These are phyloP conservation scores for Parazoanthus darwini DNA, from an alignment of 92 coral and sea anemone species.

Conservation along the genomic window DNA sequence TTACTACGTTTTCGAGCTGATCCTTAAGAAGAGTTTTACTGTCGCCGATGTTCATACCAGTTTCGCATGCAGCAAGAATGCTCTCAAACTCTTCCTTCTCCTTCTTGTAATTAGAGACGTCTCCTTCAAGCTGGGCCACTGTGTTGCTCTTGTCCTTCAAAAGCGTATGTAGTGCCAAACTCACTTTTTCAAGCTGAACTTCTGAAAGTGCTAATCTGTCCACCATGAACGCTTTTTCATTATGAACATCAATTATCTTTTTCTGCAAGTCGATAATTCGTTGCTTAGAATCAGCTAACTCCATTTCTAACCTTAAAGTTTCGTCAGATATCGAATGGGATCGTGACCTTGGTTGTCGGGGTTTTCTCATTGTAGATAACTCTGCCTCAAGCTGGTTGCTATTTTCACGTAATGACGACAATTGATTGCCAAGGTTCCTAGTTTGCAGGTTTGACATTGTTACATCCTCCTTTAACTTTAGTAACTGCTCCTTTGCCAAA, in stretches of 20 bases:
- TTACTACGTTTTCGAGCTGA: conserved; percentile 16
- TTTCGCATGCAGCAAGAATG: conserved; percentile 11
- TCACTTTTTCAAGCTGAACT: conserved; percentile 35
- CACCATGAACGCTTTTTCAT: conserved; percentile 66
- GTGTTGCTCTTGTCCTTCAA: conserved; percentile 35
- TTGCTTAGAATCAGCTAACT: conserved; percentile 80
- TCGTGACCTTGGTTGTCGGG: conserved; percentile 50
- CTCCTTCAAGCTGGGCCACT: conserved; percentile 24
- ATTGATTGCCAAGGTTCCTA: conserved; percentile 71
- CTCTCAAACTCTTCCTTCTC: conserved; percentile 32
- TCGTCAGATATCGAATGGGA: conserved; percentile 55
- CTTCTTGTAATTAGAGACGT: conserved; percentile 19
- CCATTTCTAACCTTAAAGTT: conserved; percentile 69
- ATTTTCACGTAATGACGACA: conserved; percentile 81
- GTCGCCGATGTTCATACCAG: not conserved
- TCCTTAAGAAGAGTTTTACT: conserved; percentile 17
- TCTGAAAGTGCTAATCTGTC: conserved; percentile 30
- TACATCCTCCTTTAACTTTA: conserved; percentile 85
- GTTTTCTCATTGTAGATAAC: conserved; percentile 66
- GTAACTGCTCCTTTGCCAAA: conserved; percentile 87
- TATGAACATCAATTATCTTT: conserved; percentile 63
- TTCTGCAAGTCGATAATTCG: conserved; percentile 79
- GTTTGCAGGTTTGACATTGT: conserved; percentile 83
- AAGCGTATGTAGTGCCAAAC: conserved; percentile 30
- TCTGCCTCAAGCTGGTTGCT: conserved; percentile 86